Percentiles rank a stretch among this genome's conserved stretches.
Conservation (phyloP, 2,797 vertebrate genomes). For the Trematomus bernacchii region DNA sequence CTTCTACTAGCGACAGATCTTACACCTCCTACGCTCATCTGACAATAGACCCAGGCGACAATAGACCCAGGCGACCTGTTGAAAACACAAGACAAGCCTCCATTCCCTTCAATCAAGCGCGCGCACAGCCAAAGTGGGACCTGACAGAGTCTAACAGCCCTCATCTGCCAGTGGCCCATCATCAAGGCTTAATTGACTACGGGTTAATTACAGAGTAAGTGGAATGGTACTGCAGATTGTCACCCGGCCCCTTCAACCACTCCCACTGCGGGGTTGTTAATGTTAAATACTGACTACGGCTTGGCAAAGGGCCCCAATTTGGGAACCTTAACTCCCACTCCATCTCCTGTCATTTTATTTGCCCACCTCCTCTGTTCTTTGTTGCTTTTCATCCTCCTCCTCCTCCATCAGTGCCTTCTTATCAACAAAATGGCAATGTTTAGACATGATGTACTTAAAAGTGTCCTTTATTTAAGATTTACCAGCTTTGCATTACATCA, state of each 20-base stretch:
- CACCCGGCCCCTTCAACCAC: conserved; percentile 71
- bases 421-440: conserved; percentile 53
- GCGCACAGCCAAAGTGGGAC: conserved; percentile 60
- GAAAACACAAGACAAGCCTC: conserved; percentile 54
- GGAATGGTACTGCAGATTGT: conserved; percentile 67
- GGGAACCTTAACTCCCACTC: conserved; percentile 76
- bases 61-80: conserved; percentile 43
- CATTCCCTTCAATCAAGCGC: conserved; percentile 44
- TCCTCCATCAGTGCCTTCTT: conserved; percentile 38
- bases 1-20: conserved; percentile 40
- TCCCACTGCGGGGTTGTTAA: conserved; percentile 81
- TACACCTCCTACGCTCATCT: conserved; percentile 49
- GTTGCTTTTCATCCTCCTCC: conserved; percentile 50
- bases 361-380: conserved; percentile 63
- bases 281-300: conserved; percentile 76
- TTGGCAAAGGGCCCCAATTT: conserved; percentile 70
- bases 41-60: conserved; percentile 53
- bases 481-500: background rate
- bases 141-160: conserved; percentile 69
- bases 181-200: conserved; percentile 76
- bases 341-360: conserved; percentile 68
- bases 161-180: conserved; percentile 67
- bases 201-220: conserved; percentile 81
- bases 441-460: conserved; percentile 34
- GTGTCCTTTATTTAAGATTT: conserved; percentile 11